phyloP scores from a whole-genome alignment of 2,888 invertebrate genomes.

The Drosophila eohydei region DNA sequence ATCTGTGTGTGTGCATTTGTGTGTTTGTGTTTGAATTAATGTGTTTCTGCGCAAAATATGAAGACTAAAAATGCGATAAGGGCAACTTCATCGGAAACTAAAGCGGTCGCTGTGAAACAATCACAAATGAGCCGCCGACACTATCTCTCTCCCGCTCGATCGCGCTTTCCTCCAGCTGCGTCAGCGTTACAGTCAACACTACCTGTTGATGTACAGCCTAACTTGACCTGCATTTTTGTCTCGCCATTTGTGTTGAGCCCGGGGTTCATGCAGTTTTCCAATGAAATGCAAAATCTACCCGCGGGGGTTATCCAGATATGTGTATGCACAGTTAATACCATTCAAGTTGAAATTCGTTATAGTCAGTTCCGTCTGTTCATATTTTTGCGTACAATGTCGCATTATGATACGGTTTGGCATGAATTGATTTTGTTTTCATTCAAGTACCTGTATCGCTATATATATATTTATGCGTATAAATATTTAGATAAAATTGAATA shows the following conservation, averaged over 20 bases:
- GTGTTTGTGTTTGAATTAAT: constrained; percentile 6
- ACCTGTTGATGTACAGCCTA: constrained; percentile 45
- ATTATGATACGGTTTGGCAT: not conserved
- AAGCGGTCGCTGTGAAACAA: constrained; percentile 19
- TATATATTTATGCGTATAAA: not conserved
- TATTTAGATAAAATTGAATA: not conserved
- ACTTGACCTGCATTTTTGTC: not conserved
- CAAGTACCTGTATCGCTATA: not conserved
- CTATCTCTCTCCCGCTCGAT: not conserved
- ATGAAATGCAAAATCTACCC: not conserved
- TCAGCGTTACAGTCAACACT: constrained; percentile 44
- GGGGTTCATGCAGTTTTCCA: not conserved
- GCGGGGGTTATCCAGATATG: too few species aligned
- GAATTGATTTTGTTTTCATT: not conserved
- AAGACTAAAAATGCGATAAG: constrained; percentile 37
- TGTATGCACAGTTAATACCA: not conserved
- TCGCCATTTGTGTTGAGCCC: not conserved
- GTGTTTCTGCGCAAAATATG: constrained; percentile 26
- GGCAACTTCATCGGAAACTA: constrained; percentile 41
- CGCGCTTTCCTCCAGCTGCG: constrained; percentile 16
- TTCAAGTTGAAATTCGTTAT: not conserved
- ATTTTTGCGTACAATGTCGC: not conserved
- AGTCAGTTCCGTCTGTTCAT: not conserved
- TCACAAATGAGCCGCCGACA: constrained; percentile 8
- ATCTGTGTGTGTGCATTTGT: not conserved